A percentile compares a stretch with the other conserved stretches of the same genome.
Evolutionary conservation across 1,140 invertebrate genomes (phyloP).

Genomic region (Cotesia typhae): DNA sequence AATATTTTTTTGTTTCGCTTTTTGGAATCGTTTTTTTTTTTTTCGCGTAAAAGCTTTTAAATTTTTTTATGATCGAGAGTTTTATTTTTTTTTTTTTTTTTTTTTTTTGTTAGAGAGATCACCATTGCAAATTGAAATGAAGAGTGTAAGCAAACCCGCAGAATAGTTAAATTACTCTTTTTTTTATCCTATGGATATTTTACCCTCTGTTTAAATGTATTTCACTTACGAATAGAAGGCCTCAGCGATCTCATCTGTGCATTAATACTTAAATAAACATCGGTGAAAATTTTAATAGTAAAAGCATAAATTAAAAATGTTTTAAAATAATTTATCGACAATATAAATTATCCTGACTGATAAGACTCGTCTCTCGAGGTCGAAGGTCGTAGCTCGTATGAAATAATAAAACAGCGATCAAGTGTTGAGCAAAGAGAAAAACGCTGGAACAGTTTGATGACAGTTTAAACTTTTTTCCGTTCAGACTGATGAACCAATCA

Average conservation of each 20-base stretch:
- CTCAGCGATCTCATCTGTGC: slow-evolving; percentile 60
- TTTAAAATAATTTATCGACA: too few species aligned
- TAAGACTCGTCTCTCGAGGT: too few species aligned
- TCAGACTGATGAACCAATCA: slow-evolving; percentile 39
- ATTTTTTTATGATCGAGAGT: slow-evolving; percentile 5
- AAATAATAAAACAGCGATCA: slow-evolving; percentile 14
- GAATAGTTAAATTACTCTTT: slow-evolving; percentile 61
- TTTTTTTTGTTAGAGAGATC: neutral
- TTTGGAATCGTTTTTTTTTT: neutral
- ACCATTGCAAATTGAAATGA: slow-evolving; percentile 19
- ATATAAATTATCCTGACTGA: too few species aligned
- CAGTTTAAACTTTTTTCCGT: slow-evolving; percentile 17
- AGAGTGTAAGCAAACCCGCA: slow-evolving; percentile 63
- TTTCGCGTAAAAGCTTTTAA: neutral
- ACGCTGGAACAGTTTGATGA: slow-evolving; percentile 4
- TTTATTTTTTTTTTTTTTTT: slow-evolving; percentile 12
- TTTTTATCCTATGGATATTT: slow-evolving; percentile 3
- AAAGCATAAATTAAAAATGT: slow-evolving; percentile 16
- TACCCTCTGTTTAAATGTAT: slow-evolving; percentile 42
- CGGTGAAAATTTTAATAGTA: slow-evolving; percentile 1
- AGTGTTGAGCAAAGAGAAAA: slow-evolving; percentile 12
- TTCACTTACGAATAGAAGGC: slow-evolving; percentile 51
- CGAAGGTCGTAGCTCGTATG: too few species aligned
- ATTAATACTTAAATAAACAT: slow-evolving; percentile 59
- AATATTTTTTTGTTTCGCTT: slow-evolving; percentile 42